Conservation (phyloP, 2,113 vertebrate species). For the Merops nubicus region DNA sequence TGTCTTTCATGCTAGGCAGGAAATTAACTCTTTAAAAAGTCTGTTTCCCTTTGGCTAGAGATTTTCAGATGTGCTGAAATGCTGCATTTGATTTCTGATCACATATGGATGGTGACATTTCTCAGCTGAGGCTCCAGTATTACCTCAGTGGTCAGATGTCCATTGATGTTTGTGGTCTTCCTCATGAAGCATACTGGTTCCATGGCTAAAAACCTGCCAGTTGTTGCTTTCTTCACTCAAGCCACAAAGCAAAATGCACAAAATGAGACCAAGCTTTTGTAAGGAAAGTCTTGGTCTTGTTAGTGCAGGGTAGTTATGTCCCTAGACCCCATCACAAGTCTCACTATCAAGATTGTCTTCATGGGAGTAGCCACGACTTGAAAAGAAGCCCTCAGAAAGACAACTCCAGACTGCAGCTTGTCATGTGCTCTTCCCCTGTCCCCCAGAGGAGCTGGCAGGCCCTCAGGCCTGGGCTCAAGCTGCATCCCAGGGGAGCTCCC, state of each 20-base stretch:
- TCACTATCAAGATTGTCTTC: neutral
- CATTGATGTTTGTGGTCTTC: neutral
- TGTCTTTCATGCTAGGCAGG: neutral
- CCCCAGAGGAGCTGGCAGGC: conserved; percentile 6
- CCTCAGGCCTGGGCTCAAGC: neutral
- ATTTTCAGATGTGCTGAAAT: neutral
- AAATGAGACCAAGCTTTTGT: neutral
- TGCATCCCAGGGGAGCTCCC: neutral
- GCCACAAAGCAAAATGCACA: neutral
- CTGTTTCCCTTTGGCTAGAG: neutral
- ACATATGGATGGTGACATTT: neutral
- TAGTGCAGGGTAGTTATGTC: neutral
- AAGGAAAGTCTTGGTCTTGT: neutral
- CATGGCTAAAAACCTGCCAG: neutral
- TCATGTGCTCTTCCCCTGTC: neutral
- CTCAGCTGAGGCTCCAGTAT: neutral
- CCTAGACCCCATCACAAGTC: neutral
- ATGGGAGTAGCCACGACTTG: neutral
- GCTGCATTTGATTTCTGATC: neutral
- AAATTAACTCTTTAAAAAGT: neutral
- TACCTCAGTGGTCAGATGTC: neutral
- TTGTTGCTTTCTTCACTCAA: neutral
- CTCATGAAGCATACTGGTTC: neutral
- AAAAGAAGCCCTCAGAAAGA: neutral
- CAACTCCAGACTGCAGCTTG: neutral